A percentile compares a stretch with the other conserved stretches of the same genome.
phyloP scores from a whole-genome alignment of 2,888 invertebrate species.

The Caenorhabditis imperialis region DNA sequence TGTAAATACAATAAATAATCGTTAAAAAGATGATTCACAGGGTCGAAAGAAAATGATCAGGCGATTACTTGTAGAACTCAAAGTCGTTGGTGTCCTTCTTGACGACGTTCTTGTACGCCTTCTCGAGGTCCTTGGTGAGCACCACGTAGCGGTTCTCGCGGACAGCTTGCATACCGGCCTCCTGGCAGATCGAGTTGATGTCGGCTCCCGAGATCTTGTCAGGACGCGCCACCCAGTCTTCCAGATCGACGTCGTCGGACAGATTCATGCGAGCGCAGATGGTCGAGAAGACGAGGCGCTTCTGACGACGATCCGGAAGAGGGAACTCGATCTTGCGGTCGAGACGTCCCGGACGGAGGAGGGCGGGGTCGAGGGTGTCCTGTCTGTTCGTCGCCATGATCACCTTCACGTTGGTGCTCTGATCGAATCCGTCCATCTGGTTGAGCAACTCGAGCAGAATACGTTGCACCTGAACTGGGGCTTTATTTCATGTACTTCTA shows the following conservation, averaged over 20 bases:
- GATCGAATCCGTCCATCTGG: constrained; percentile 99
- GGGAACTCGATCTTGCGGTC: constrained; percentile 99
- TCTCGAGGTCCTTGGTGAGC: constrained; percentile 98
- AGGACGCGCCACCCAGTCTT: constrained; percentile 97
- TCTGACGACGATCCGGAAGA: constrained; percentile 88
- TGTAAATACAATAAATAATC: constrained; percentile 48
- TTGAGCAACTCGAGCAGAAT: constrained; percentile 95
- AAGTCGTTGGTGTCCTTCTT: constrained; percentile 99
- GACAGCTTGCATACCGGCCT: constrained; percentile 99
- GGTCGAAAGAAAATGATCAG: not conserved
- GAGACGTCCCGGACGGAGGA: constrained; percentile 92
- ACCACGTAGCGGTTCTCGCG: constrained; percentile 99
- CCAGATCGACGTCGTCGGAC: constrained; percentile 96
- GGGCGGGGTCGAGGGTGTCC: constrained; percentile 97
- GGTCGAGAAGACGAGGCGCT: constrained; percentile 96
- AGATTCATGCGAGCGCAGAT: constrained; percentile 97
- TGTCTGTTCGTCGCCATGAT: constrained; percentile 98
- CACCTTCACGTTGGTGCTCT: constrained; percentile 98
- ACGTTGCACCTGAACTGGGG: constrained; percentile 96
- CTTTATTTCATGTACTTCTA: not conserved
- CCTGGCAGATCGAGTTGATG: constrained; percentile 99
- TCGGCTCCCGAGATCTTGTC: constrained; percentile 99
- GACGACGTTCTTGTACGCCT: constrained; percentile 99
- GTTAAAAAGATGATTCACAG: constrained; percentile 20
- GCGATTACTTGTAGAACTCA: constrained; percentile 97